Base-by-base conservation (phyloP, 2,113 vertebrate genomes). In the Sprattus sprattus region DNA sequence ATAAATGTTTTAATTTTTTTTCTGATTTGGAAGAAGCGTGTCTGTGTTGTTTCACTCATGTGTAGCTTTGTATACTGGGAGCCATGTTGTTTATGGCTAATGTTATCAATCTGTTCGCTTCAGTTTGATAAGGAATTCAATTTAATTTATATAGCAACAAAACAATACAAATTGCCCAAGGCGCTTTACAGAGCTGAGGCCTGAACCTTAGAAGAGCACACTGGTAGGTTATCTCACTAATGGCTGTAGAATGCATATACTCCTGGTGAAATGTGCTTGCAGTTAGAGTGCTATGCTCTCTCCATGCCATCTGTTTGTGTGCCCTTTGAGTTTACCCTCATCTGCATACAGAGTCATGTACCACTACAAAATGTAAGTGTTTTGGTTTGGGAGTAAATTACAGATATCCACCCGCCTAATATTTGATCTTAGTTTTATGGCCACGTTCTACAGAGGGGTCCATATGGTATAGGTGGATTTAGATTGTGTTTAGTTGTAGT, bases 1-100 rank as follows among this genome's bases (percentile, higher is more conserved):
- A 99, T 99, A 99, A 99, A 99, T 98, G 97, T 98, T 99, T 98
- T 97, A 97, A 98, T 98, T 98, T 95, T 39, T 39, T 96, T 95
- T 94, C 95, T 94, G 92, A 95, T 87, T 89, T 89, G 44, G 86
- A 81, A 85, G 91, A 46, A 49, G 83, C 25, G 13, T 47, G 86
- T 91, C 86, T 91, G 78, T 91, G 87, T 90, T 88, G 86, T 90
- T 86, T 82, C 86, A 45, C 89, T 89, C 39, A 18, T 85, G 85
- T 45, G 7, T 71, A 32, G 32, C 32, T 16, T 45, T 46, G 0
- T 9, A 81, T 28, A 25, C 22, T 32, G 50, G 10, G 81, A 20
- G 8, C 6, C 47, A 49, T 49, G 39, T 39, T 39, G 39, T 39
- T 39, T 39, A 39, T 39, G 39, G 39, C 39, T 39, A 60, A 57